Evolutionary conservation across 1,140 invertebrate genomes (phyloP).

Genomic region (Bombus superbus): DNA sequence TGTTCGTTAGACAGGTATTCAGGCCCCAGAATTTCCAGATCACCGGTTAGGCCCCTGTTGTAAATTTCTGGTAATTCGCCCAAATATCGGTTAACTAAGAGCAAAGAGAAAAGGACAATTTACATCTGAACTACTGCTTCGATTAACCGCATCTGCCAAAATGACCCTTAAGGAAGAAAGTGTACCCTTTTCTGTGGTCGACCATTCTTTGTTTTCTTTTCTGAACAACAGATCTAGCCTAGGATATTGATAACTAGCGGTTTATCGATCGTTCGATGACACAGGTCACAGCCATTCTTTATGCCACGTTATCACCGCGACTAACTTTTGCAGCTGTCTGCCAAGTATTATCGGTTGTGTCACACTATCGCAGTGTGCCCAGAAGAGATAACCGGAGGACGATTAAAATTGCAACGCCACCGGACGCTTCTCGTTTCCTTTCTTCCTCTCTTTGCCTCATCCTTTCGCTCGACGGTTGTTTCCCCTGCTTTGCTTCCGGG

Average conservation of each 20-base stretch:
- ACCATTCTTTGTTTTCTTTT: neutral
- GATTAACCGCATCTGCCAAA: neutral
- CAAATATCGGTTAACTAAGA: neutral
- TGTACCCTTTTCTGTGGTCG: neutral
- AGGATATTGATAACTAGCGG: conserved; percentile 26
- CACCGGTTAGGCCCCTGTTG: neutral
- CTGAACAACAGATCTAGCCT: conserved; percentile 7
- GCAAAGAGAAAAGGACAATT: neutral
- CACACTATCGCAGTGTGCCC: neutral
- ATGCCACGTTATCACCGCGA: conserved; percentile 18
- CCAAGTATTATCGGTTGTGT: neutral
- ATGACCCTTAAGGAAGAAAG: no score
- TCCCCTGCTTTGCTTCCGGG: neutral
- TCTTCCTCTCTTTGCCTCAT: neutral
- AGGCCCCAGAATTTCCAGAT: neutral
- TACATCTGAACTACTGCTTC: neutral
- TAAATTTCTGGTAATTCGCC: conserved; percentile 3
- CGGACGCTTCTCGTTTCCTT: neutral
- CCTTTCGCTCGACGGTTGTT: no score
- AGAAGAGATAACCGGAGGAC: neutral
- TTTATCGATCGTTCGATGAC: conserved; percentile 39
- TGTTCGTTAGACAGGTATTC: neutral
- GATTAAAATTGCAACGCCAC: conserved; percentile 14
- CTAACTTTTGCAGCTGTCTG: neutral
- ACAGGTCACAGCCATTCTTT: conserved; percentile 38